Percentiles rank a stretch among this genome's conserved stretches.
Conservation (phyloP, 2,888 invertebrate genomes). For the Lissonota sp. region DNA sequence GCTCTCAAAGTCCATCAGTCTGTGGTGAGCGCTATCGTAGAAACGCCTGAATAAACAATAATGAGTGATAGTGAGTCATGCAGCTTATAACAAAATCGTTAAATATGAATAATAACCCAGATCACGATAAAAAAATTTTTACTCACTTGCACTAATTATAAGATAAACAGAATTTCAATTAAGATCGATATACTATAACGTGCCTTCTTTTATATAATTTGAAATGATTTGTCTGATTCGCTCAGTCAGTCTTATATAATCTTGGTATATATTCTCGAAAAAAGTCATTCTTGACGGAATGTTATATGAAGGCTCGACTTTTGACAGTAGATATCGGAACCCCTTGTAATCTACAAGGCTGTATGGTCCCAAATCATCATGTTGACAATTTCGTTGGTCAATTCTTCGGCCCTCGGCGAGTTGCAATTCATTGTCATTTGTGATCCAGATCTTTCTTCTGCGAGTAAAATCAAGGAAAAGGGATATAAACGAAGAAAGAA, state of each 20-base stretch:
- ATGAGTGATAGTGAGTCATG: not conserved
- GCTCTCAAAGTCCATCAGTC: slow-evolving; percentile 38
- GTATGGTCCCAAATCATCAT: slow-evolving; percentile 44
- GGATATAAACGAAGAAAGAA: not conserved
- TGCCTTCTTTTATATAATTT: slow-evolving; percentile 40
- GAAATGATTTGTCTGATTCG: slow-evolving; percentile 24
- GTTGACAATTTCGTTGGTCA: slow-evolving; percentile 36
- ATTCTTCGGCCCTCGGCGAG: slow-evolving; percentile 32
- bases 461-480: not conserved
- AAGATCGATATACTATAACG: not conserved
- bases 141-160: not conserved
- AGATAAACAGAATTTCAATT: not conserved
- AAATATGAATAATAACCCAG: not conserved
- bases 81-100: not conserved
- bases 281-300: slow-evolving; percentile 40
- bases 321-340: slow-evolving; percentile 28
- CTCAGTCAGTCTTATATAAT: slow-evolving; percentile 24
- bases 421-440: slow-evolving; percentile 18
- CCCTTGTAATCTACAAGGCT: slow-evolving; percentile 38
- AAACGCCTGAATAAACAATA: slow-evolving; percentile 30
- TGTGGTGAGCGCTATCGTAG: slow-evolving; percentile 38
- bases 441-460: not conserved
- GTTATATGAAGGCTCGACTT: slow-evolving; percentile 28
- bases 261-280: slow-evolving; percentile 35
- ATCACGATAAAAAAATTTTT: too few relatives aligned